Conservation (phyloP, 1,140 invertebrate species). For the Euwallacea fornicatus region DNA sequence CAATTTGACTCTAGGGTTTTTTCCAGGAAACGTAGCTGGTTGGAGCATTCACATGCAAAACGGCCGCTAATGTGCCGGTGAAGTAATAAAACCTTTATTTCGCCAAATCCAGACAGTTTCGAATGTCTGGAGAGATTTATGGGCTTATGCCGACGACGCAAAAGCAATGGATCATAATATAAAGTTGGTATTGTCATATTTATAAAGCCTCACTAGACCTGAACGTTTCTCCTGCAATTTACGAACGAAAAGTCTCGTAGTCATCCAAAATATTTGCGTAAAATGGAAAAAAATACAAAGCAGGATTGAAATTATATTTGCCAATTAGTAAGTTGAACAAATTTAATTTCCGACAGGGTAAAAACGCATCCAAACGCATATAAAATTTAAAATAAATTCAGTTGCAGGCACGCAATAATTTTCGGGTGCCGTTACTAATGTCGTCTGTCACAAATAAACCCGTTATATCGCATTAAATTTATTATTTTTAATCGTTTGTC, state of each 20-base stretch:
- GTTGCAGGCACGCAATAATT: slow-evolving; percentile 24
- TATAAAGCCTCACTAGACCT: slow-evolving; percentile 2
- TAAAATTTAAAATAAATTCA: slow-evolving; percentile 33
- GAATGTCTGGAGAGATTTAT: slow-evolving; percentile 37
- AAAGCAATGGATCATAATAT: slow-evolving; percentile 38
- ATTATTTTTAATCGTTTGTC: slow-evolving; percentile 38
- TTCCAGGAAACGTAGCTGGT: slow-evolving; percentile 4
- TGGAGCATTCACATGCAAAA: slow-evolving; percentile 36
- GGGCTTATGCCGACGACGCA: slow-evolving; percentile 31
- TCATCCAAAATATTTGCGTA: no score
- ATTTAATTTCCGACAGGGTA: slow-evolving; percentile 5
- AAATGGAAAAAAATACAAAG: not conserved
- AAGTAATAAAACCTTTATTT: slow-evolving; percentile 40
- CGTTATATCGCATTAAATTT: slow-evolving; percentile 26
- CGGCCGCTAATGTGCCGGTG: slow-evolving; percentile 28
- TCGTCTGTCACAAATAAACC: slow-evolving; percentile 32
- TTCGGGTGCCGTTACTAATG: slow-evolving; percentile 32
- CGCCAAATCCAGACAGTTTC: slow-evolving; percentile 37
- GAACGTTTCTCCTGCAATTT: not conserved
- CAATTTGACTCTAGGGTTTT: no score
- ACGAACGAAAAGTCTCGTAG: no score
- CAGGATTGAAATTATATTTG: slow-evolving; percentile 14
- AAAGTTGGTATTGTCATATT: slow-evolving; percentile 31
- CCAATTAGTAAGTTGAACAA: slow-evolving; percentile 6
- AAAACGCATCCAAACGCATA: slow-evolving; percentile 16